phyloP scores from a whole-genome alignment of 2,888 invertebrate genomes.

The Quadriops clusia region DNA sequence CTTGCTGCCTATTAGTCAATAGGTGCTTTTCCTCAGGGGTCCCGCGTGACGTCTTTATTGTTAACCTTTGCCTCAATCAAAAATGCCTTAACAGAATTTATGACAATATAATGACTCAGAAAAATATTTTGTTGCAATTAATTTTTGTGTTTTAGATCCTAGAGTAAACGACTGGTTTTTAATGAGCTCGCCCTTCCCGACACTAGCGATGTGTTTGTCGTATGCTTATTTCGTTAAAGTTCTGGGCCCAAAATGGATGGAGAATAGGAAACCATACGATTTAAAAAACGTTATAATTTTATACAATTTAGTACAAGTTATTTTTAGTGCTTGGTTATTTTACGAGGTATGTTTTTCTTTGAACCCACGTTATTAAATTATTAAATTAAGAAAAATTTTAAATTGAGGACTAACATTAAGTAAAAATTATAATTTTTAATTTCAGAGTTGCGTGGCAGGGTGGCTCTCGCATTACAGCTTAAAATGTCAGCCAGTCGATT shows the following conservation, averaged over 20 bases:
- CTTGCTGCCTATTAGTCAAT: too few species aligned
- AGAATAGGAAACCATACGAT: slow-evolving; percentile 77
- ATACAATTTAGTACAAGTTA: slow-evolving; percentile 82
- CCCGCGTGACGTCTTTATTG: too few species aligned
- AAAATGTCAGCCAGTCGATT: slow-evolving; percentile 72
- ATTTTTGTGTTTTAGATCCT: slow-evolving; percentile 55
- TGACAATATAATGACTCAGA: too few species aligned
- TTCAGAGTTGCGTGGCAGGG: slow-evolving; percentile 46
- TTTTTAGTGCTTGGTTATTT: slow-evolving; percentile 85
- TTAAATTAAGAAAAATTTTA: too few species aligned
- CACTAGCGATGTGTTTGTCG: slow-evolving; percentile 65
- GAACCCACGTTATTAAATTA: too few species aligned
- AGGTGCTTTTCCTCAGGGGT: too few species aligned
- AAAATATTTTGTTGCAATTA: too few species aligned
- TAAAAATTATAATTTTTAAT: slow-evolving; percentile 16
- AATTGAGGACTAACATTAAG: too few species aligned
- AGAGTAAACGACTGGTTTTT: slow-evolving; percentile 80
- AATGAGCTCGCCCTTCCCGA: slow-evolving; percentile 83
- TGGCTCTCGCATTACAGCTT: slow-evolving; percentile 65
- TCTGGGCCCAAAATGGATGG: slow-evolving; percentile 79
- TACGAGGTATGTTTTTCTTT: slow-evolving; percentile 59
- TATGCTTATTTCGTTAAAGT: slow-evolving; percentile 76
- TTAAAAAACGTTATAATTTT: slow-evolving; percentile 65
- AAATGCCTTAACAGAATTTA: too few species aligned
- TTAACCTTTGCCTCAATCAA: too few species aligned